Evolutionary conservation across 2,797 vertebrate species (phyloP), one percentile per base, ranked within the genome.

Genomic region (Lindbergichthys nudifrons): DNA sequence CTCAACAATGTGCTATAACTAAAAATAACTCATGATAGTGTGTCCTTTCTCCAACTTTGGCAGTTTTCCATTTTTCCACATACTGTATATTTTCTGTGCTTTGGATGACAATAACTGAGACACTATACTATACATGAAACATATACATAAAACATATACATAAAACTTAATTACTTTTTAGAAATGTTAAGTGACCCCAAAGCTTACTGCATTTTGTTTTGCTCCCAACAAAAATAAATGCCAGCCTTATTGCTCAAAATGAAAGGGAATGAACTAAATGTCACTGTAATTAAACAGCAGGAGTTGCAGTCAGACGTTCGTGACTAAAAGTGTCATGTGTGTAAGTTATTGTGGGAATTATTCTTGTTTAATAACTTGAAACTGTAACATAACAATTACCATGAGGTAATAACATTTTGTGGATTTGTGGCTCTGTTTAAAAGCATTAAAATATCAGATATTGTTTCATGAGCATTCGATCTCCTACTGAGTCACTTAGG

Each of bases 391-490:
- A 52, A 46, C 64, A 81, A 75, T 78, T 76, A 52, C 56, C 39
- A 26, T n/a, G 30, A 61, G 56, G 52, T 26, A 60, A 26, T 47
- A 1, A 14, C 4, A 46, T 8, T 18, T n/a, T 30, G 7, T 42
- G 23, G 43, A 43, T 71, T 73, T 81, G 48, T 51, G 77, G 41
- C 46, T 48, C 42, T 64, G 73, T 79, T 26, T 80, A 26, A 63
- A 77, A 60, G 76, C 53, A 84, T 53, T 87, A 81, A 84, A 88
- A 87, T 69, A 48, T 67, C 58, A 81, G 43, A 77, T 70, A 32
- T 71, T 51, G 45, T 83, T 84, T 87, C 65, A 80, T 54, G 60
- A 75, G 73, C 53, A 47, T 74, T 59, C 65, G 69, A 68, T 64
- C 80, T 80, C 50, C 63, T 61, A 48, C 52, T 14, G 73, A 77